phyloP scores from a whole-genome alignment of 2,888 invertebrate genomes.

The Diaperis boleti region DNA sequence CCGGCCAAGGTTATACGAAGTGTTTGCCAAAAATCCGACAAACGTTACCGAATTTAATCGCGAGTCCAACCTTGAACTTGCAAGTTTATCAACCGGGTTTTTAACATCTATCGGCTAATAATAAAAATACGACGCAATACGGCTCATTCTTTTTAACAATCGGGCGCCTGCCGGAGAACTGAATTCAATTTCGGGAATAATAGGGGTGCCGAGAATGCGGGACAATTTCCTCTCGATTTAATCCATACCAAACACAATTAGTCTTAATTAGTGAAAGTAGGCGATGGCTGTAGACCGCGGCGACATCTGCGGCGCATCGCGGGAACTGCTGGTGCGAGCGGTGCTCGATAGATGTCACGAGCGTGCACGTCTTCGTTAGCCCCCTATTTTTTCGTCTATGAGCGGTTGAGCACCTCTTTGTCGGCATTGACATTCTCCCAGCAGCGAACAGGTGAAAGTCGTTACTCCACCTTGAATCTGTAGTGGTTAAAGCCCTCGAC shows the following conservation, averaged over 20 bases:
- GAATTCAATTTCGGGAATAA: slow-evolving; percentile 7
- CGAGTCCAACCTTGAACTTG: slow-evolving; percentile 63
- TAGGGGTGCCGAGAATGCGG: slow-evolving; percentile 5
- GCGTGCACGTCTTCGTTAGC: not conserved
- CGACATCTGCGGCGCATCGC: slow-evolving; percentile 26
- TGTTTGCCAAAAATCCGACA: slow-evolving; percentile 40
- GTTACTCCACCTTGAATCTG: slow-evolving; percentile 21
- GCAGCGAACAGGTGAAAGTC: slow-evolving; percentile 35
- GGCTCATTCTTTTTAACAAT: not conserved
- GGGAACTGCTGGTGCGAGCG: slow-evolving; percentile 7
- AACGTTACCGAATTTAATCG: slow-evolving; percentile 44
- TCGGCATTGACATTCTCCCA: slow-evolving; percentile 40
- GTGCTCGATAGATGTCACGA: slow-evolving; percentile 20
- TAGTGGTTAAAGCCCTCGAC: slow-evolving; percentile 19
- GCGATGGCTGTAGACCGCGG: not conserved
- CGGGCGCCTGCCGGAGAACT: not conserved
- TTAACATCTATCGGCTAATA: slow-evolving; percentile 49
- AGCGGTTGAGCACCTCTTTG: slow-evolving; percentile 12
- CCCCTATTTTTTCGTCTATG: slow-evolving; percentile 13
- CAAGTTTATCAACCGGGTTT: slow-evolving; percentile 63
- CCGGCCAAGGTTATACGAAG: slow-evolving; percentile 35
- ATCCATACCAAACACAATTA: slow-evolving; percentile 16
- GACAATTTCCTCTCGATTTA: slow-evolving; percentile 20
- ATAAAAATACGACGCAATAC: slow-evolving; percentile 57
- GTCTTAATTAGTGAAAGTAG: slow-evolving; percentile 34